These are phyloP conservation scores for Ennomos quercinarius DNA, from an alignment of 2,888 invertebrate genomes.

Conservation along the genomic window DNA sequence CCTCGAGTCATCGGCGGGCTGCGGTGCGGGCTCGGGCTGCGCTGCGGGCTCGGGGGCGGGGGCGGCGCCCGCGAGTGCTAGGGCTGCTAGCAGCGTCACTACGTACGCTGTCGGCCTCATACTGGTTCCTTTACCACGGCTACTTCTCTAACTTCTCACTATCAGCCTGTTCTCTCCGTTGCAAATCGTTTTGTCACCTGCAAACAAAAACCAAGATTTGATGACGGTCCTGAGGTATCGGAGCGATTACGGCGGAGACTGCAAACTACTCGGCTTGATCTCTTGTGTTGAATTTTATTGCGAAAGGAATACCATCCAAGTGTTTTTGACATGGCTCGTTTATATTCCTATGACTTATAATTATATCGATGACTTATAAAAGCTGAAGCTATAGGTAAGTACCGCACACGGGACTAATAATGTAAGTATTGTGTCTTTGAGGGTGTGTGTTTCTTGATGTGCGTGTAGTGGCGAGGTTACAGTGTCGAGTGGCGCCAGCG, in stretches of 20 bases:
- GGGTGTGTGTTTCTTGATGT: constrained; percentile 1
- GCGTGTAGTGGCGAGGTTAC: neutral
- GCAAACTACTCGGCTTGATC: constrained; percentile 1
- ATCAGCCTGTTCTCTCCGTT: constrained; percentile 45
- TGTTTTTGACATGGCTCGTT: constrained; percentile 2
- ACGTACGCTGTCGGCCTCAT: constrained; percentile 42
- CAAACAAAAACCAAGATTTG: constrained; percentile 14
- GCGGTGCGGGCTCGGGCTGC: constrained; percentile 54
- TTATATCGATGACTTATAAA: neutral
- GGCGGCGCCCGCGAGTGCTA: constrained; percentile 51
- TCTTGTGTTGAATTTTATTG: neutral
- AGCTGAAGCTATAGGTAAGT: constrained; percentile 9
- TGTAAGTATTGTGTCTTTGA: constrained; percentile 1
- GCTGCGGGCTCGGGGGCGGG: constrained; percentile 58
- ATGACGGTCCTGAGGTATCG: neutral
- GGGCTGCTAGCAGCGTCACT: constrained; percentile 37
- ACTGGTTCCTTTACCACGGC: constrained; percentile 1
- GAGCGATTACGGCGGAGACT: constrained; percentile 5
- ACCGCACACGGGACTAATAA: constrained; percentile 16
- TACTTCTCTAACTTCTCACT: neutral
- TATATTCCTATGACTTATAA: constrained; percentile 8
- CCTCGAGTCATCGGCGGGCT: constrained; percentile 62
- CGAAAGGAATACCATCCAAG: neutral
- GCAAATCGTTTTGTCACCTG: constrained; percentile 52
- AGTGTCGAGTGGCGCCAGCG: too few species aligned